Base-by-base conservation (phyloP, 2,797 vertebrate species). In the Micropoecilia bifurca region DNA sequence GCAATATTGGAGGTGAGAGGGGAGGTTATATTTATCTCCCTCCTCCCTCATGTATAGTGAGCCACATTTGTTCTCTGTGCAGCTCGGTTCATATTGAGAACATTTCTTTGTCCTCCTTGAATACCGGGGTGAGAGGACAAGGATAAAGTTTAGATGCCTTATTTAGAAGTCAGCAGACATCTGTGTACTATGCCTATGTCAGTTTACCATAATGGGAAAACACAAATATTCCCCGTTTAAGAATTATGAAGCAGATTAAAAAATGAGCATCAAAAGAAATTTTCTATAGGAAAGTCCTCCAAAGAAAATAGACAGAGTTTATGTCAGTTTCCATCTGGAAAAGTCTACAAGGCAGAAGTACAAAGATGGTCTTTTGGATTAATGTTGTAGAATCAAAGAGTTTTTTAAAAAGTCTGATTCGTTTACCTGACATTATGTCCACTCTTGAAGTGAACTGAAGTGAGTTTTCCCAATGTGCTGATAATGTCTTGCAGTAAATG, bases 21-120 rank as follows among this genome's bases (percentile, higher is more conserved):
- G 79, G 79, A 81, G 74, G 86, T 84, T 94, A 94, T 95, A 93
- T 95, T 93, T 93, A 94, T 90, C 87, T 77, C 41, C 71, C 90
- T 93, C 90, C 90, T 92, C 90, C 82, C 77, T 75, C 74, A 63
- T 46, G 13, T 45, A 87, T 82, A 87, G 83, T 77, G 75, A 87
- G 79, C 71, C 14, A 14, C 47, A 66, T 80, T 90, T 88, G 76
- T 78, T 76, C 74, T 71, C 48, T 81, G 12, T 71, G 59, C 79
- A 45, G 50, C 88, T 73, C 76, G 80, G 53, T 73, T 84, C 81
- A 73, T 36, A 78, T 72, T 80, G 75, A 83, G 78, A 88, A 84
- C 79, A 75, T 78, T 81, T 74, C 80, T 90, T 90, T 85, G 88
- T 91, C 86, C 85, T 90, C 85, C 82, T 53, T 86, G 57, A 85